phyloP scores from a whole-genome alignment of 2,888 invertebrate species.

The Drosophila nr. perissopoda region DNA sequence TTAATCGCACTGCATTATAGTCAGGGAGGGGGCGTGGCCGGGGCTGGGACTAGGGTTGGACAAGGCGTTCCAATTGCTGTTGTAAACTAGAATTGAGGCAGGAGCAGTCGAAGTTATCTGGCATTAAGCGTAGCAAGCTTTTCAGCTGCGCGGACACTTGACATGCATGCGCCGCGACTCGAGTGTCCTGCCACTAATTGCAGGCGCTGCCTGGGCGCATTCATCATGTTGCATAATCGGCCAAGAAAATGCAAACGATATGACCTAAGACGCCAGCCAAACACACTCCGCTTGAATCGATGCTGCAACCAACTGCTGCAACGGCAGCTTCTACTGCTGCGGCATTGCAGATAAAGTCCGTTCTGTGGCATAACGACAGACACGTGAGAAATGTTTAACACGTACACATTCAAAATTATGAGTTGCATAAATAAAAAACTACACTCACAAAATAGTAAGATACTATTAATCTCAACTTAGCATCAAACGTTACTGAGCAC shows the following conservation, averaged over 20 bases:
- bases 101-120: slow-evolving; percentile 14
- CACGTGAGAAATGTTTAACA: slow-evolving; percentile 74
- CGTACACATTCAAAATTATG: slow-evolving; percentile 55
- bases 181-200: slow-evolving; percentile 64
- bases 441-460: neutral
- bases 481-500: neutral
- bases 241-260: slow-evolving; percentile 69
- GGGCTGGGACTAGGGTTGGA: neutral
- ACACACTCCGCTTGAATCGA: slow-evolving; percentile 23
- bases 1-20: slow-evolving; percentile 69
- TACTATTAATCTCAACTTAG: neutral
- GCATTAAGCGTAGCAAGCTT: slow-evolving; percentile 43
- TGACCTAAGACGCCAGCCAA: slow-evolving; percentile 34
- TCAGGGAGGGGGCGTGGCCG: slow-evolving; percentile 11
- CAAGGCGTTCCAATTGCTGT: slow-evolving; percentile 34
- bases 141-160: slow-evolving; percentile 39
- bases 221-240: slow-evolving; percentile 64
- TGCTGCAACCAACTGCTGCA: slow-evolving; percentile 8
- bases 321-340: slow-evolving; percentile 25
- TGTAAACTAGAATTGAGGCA: slow-evolving; percentile 44
- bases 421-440: slow-evolving; percentile 10
- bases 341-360: slow-evolving; percentile 73
- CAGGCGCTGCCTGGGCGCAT: slow-evolving; percentile 55
- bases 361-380: slow-evolving; percentile 63
- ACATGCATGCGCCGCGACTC: slow-evolving; percentile 31